Base-by-base conservation (phyloP, 1,140 invertebrate genomes). In the Apis dorsata region DNA sequence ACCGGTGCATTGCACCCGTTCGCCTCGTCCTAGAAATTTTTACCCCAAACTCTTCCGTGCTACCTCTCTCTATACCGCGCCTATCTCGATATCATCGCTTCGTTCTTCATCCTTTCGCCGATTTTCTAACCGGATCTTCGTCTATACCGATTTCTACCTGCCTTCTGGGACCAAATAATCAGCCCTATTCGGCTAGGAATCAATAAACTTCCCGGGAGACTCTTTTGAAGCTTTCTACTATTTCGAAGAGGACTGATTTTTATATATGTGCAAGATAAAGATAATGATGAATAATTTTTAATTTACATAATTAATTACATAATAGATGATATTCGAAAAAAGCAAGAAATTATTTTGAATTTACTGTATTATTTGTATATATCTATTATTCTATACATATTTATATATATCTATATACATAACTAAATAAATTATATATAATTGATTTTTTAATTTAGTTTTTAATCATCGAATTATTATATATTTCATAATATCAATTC, bases 1-100 rank as follows among this genome's bases (percentile, higher is more conserved):
- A 74, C 85, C 80, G 85, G 88, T 86, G 83, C 86, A 87, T 88
- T 90, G 87, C 87, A 90, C 87, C 81, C 85, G 70, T 73, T 83
- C 82, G 80, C 82, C 59, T 89, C 85, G 79, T 87, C 77, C 85
- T 79, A 87, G 71, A 87, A 88, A 86, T 87, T 89, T 89, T 84
- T 85, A 65, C 81, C 84, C 81, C 60, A 86, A 86, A 88, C 72
- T 75, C 78, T 49, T 59, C 81, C 44, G 15, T 68, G 28, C 53
- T 63, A 8, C 21, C 74, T 77, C 59, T 62, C n/a, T 19, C 19
- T 34, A 15, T 63, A 19, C 28, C n/a, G 63, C n/a, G 66, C 59
- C 24, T 69, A 34, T 19, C 34, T 17, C 28, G 24, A 49, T 79
- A 55, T 71, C 59, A 17, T 57, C 55, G 44, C 73, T 44, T 21